These are phyloP conservation scores for Nemoura dubitans DNA, from an alignment of 2,888 invertebrate species.

Conservation along the genomic window DNA sequence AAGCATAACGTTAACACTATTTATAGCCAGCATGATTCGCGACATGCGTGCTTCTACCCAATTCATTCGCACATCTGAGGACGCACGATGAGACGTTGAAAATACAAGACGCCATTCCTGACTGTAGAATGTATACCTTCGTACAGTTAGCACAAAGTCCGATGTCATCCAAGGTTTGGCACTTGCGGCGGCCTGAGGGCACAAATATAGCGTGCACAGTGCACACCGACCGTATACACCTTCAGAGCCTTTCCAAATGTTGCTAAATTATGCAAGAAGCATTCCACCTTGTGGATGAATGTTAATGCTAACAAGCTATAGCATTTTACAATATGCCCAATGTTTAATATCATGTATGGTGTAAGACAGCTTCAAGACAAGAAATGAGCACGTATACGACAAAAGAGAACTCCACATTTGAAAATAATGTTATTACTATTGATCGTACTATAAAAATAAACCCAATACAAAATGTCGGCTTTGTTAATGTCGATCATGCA, in stretches of 20 bases:
- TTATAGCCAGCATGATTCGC: not conserved
- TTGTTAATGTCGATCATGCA: not conserved
- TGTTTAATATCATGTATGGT: not conserved
- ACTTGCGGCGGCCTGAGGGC: not conserved
- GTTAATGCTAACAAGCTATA: not conserved
- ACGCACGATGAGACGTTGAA: not conserved
- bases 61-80: not conserved
- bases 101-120: not conserved
- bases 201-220: not conserved
- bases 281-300: conserved; percentile 4
- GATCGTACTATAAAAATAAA: not conserved
- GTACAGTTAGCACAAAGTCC: not conserved
- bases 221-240: not conserved
- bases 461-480: not conserved
- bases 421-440: not conserved
- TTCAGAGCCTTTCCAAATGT: not conserved
- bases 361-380: not conserved
- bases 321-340: not conserved
- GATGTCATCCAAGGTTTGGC: conserved; percentile 1
- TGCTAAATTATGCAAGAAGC: conserved; percentile 12
- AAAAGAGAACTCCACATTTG: not conserved
- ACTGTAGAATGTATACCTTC: not conserved
- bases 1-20: too few species aligned
- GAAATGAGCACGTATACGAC: not conserved
- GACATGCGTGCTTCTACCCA: not conserved